Conservation (phyloP, 2,113 vertebrate species). For the Ictalurus furcatus region DNA sequence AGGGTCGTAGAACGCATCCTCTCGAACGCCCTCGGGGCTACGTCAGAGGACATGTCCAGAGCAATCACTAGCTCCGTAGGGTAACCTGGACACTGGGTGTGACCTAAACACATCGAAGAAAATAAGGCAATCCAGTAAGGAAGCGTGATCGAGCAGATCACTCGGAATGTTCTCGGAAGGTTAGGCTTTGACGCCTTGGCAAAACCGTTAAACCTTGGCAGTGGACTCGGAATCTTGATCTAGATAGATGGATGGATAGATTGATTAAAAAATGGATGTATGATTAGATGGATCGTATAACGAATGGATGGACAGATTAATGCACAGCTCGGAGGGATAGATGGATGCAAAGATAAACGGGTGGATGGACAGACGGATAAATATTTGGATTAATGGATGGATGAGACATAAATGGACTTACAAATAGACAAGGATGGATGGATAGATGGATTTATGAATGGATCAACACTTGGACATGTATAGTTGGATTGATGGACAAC, state of each 20-base stretch:
- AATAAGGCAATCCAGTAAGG: background rate
- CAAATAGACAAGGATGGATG: background rate
- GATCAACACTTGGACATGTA: background rate
- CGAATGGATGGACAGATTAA: background rate
- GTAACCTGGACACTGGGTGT: conserved; percentile 71
- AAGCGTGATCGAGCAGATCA: no score
- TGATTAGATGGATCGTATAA: background rate
- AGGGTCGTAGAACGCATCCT: conserved; percentile 74
- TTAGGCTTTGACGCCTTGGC: no score
- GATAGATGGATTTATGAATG: background rate
- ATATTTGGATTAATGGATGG: background rate
- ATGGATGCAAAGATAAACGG: background rate
- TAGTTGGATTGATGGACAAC: background rate
- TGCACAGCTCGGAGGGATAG: background rate
- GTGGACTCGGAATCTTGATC: background rate
- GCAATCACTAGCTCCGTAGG: conserved; percentile 85
- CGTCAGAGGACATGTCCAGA: conserved; percentile 80
- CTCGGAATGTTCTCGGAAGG: no score
- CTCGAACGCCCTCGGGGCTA: conserved; percentile 72
- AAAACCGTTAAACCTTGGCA: background rate
- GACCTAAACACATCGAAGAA: conserved; percentile 58
- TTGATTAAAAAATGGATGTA: background rate
- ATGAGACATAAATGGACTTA: background rate
- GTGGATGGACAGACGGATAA: background rate
- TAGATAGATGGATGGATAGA: background rate